Evolutionary conservation across 2,113 vertebrate species (phyloP).

Genomic region (Brachypodius melanocephalos): DNA sequence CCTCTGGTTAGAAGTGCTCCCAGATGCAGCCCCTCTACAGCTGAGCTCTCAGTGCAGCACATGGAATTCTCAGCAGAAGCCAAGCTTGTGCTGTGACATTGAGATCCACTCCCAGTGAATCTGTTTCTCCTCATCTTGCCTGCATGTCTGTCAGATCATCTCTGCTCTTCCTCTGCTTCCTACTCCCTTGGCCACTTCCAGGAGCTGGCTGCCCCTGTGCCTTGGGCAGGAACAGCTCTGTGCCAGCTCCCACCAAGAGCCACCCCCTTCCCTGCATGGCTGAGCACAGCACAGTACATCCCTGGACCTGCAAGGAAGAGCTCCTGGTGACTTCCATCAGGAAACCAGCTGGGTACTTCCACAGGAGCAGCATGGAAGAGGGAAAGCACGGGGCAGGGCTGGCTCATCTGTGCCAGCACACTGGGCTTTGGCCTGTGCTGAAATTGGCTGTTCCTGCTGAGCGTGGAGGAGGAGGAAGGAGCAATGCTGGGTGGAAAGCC

Average conservation of each 20-base stretch:
- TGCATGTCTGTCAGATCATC: rapidly evolving
- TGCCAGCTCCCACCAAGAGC: background rate
- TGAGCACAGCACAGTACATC: background rate
- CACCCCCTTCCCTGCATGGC: background rate
- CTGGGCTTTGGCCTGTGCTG: background rate
- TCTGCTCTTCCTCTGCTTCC: background rate
- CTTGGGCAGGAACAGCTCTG: background rate
- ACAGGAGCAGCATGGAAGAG: rapidly evolving
- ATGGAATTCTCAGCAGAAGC: background rate
- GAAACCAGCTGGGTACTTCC: background rate
- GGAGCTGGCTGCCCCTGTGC: background rate
- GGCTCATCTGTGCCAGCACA: background rate
- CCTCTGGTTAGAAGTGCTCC: background rate
- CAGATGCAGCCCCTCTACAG: rapidly evolving
- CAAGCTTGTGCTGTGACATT: background rate
- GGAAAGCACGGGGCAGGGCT: background rate
- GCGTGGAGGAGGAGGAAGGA: background rate
- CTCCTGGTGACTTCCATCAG: background rate
- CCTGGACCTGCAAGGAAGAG: background rate
- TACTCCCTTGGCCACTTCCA: background rate
- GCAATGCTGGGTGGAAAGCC: background rate
- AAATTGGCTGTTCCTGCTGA: background rate
- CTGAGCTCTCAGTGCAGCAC: rapidly evolving
- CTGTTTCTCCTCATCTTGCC: background rate
- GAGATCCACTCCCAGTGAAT: background rate